Base-by-base conservation (phyloP, 2,888 invertebrate species). In the Rhagonycha lutea region DNA sequence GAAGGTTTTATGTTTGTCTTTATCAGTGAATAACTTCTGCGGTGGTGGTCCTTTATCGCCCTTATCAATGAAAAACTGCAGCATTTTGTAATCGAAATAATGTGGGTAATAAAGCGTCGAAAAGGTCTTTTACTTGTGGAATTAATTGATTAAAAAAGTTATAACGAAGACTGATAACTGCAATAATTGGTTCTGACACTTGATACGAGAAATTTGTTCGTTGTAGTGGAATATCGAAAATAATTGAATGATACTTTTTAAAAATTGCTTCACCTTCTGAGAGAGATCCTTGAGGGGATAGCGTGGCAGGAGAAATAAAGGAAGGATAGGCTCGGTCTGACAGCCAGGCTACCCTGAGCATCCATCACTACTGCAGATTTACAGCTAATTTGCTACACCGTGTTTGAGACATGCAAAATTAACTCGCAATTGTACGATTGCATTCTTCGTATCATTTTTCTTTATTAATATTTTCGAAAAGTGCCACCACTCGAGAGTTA, bases 331-430 rank as follows among this genome's bases (percentile, higher is more conserved):
- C 80, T 68, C 80, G 81, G 81, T 81, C 82, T 83, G 84, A 84
- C 84, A 83, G 83, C 79, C 82, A 78, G 83, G 83, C 82, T 81
- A 83, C 80, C 83, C 82, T 76, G 80, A 82, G 83, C 84, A 85
- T 85, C 85, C 84, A 86, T 86, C 85, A 86, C 84, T 75, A 82
- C 79, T 82, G 82, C 84, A 85, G 86, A 86, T 86, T 86, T 85
- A 86, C 85, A 85, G 85, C 84, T 86, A 86, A 86, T 86, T 86
- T 86, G 84, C 83, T 83, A 83, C 83, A 85, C 85, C 84, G 83
- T 85, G 85, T 84, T 84, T 82, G 84, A 84, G 86, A 85, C 85
- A 85, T 85, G 85, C 85, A 82, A 85, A 86, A 86, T 86, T 86
- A 86, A 85, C 85, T 82, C 83, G 82, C 83, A 81, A 84, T 85